Evolutionary conservation across 2,888 invertebrate genomes (phyloP).

Genomic region (Choristoneura rosaceana): DNA sequence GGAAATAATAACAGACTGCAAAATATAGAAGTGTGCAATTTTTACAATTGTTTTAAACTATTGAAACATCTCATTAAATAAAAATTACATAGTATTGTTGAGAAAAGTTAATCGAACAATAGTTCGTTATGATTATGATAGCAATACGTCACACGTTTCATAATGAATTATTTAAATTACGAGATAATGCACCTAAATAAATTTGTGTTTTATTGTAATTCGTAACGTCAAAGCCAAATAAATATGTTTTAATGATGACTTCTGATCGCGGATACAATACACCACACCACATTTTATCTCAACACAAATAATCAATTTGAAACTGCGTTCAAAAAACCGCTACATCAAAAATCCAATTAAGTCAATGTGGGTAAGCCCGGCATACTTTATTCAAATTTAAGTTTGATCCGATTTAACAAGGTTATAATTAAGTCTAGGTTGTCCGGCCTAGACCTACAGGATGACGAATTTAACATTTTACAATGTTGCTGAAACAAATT

Average conservation of each 20-base stretch:
- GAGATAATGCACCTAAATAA: constrained; percentile 15
- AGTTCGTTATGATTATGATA: constrained; percentile 42
- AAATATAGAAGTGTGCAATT: not conserved
- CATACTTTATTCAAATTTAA: no score
- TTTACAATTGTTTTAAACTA: constrained; percentile 16
- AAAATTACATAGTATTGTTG: constrained; percentile 48
- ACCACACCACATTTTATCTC: no score
- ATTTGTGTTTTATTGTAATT: constrained; percentile 21
- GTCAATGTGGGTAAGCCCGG: no score
- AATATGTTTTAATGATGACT: constrained; percentile 4
- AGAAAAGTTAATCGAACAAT: constrained; percentile 50
- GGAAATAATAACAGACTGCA: not conserved
- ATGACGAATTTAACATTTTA: no score
- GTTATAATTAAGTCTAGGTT: no score
- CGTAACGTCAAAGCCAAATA: not conserved
- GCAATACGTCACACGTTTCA: constrained; percentile 39
- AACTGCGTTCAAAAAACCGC: constrained; percentile 7
- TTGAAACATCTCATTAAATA: constrained; percentile 50
- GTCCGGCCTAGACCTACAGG: no score
- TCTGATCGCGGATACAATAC: constrained; percentile 1
- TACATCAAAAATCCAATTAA: not conserved
- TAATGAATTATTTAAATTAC: constrained; percentile 14
- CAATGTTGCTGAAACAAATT: no score
- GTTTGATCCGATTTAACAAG: no score
- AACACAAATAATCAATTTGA: not conserved